Percentiles rank a stretch among this genome's conserved stretches.
phyloP scores from a whole-genome alignment of 2,113 vertebrate genomes.

The Pelobates fuscus region DNA sequence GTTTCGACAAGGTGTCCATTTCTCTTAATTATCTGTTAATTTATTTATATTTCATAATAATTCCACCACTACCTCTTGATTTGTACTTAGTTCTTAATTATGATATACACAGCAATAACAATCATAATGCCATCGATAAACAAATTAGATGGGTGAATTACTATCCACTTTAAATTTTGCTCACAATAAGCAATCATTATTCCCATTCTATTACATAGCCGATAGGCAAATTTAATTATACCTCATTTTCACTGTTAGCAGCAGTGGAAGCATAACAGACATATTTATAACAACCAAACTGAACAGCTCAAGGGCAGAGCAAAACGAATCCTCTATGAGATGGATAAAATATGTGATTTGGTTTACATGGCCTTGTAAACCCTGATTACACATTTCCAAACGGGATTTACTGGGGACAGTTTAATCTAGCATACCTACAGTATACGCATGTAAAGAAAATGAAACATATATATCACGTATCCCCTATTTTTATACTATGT shows the following conservation, averaged over 20 bases:
- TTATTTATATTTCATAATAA: background rate
- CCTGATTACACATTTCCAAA: too few species aligned
- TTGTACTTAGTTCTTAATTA: background rate
- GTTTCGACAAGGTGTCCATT: too few species aligned
- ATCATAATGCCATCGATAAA: background rate
- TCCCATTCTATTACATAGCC: background rate
- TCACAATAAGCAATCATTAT: background rate
- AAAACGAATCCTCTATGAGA: background rate
- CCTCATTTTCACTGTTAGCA: background rate
- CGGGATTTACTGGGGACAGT: too few species aligned
- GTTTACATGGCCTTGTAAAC: background rate
- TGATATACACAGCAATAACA: background rate
- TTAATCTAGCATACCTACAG: too few species aligned
- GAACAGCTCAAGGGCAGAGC: background rate
- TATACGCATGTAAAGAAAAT: too few species aligned
- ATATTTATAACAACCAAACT: background rate
- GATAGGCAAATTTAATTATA: background rate
- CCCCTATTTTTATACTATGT: too few species aligned
- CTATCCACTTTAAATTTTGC: background rate
- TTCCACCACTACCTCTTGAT: background rate
- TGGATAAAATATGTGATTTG: background rate
- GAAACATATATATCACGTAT: too few species aligned
- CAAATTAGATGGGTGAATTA: conserved; percentile 3
- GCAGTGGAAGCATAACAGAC: background rate
- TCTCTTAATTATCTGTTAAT: too few species aligned